Percentiles rank a stretch among this genome's conserved stretches.
Conservation (phyloP, 30 jellyfish, hydroid and myxozoan species). For the Aurelia aurita region DNA sequence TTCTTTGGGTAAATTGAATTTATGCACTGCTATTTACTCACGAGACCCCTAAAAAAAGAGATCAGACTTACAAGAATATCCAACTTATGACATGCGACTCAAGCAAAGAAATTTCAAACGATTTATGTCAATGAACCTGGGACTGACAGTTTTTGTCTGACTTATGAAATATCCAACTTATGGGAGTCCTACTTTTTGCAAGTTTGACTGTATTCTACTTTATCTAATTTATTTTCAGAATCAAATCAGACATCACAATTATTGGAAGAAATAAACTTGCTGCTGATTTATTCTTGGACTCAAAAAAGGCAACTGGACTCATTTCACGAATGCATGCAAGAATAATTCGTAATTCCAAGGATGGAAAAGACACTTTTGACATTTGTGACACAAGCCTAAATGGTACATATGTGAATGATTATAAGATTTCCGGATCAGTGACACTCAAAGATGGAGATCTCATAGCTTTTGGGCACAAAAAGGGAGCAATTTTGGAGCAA, state of each 20-base stretch:
- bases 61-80: too few species aligned
- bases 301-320: conserved; percentile 61
- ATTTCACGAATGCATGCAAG: conserved; percentile 86
- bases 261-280: conserved; percentile 73
- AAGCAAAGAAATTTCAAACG: too few species aligned
- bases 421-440: conserved; percentile 62
- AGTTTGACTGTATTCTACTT: too few species aligned
- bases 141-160: too few species aligned
- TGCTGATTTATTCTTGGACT: conserved; percentile 78
- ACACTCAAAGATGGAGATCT: conserved; percentile 67
- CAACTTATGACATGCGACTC: too few species aligned
- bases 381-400: conserved; percentile 79
- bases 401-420: conserved; percentile 85
- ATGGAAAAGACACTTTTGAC: conserved; percentile 47
- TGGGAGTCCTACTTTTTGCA: too few species aligned
- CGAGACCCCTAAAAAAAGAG: too few species aligned
- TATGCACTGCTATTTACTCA: too few species aligned
- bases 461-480: conserved; percentile 74
- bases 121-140: too few species aligned
- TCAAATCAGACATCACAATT: conserved; percentile 66
- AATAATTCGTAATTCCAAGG: conserved; percentile 43
- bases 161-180: too few species aligned
- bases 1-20: too few species aligned
- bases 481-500: conserved; percentile 67
- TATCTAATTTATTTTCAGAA: conserved; percentile 26